Evolutionary conservation across 2,113 vertebrate genomes (phyloP).

Genomic region (Pipra filicauda): DNA sequence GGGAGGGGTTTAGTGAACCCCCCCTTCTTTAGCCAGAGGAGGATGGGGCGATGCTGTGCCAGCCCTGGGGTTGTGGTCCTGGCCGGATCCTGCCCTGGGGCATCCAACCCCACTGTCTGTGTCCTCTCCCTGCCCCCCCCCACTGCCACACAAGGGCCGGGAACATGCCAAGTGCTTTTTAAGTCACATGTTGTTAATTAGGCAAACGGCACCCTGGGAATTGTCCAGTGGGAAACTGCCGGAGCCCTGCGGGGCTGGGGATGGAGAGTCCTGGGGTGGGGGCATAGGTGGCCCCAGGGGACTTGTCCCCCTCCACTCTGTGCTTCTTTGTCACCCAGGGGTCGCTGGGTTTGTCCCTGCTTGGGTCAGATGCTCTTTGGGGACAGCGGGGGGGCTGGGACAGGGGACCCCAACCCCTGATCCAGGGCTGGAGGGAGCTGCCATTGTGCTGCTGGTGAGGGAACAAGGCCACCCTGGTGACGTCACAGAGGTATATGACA

Average conservation of each 20-base stretch:
- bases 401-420: rapidly evolving
- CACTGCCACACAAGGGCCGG: rapidly evolving
- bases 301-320: rapidly evolving
- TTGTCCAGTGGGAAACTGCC: neutral
- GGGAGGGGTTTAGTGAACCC: neutral
- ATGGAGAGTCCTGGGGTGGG: rapidly evolving
- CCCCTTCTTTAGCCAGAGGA: neutral
- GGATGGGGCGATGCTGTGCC: neutral
- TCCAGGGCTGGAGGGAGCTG: neutral
- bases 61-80: rapidly evolving
- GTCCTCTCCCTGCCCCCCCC: rapidly evolving
- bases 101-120: neutral
- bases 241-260: rapidly evolving
- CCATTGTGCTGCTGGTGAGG: neutral
- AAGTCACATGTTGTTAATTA: neutral
- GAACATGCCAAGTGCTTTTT: neutral
- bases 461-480: neutral
- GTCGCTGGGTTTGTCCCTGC: rapidly evolving
- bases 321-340: rapidly evolving
- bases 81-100: neutral
- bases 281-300: neutral
- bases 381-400: rapidly evolving
- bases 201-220: neutral
- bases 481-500: rapidly evolving
- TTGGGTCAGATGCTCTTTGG: neutral